phyloP scores from a whole-genome alignment of 2,888 invertebrate species.

The Encarsia formosa region DNA sequence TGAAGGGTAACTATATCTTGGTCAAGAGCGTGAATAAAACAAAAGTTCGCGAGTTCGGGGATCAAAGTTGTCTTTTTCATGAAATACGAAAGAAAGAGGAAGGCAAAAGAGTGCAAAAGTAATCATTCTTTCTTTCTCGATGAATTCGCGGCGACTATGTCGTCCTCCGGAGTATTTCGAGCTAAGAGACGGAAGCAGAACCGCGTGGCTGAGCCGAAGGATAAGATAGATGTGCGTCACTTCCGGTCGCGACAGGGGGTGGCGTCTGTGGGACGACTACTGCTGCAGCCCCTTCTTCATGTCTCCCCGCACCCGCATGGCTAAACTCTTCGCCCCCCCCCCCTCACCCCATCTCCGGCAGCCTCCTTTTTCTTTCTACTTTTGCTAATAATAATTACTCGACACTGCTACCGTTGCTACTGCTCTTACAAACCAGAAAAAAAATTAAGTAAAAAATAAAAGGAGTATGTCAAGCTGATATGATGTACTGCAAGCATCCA shows the following conservation, averaged over 20 bases:
- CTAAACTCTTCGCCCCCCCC: constrained; percentile 22
- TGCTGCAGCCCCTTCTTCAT: constrained; percentile 20
- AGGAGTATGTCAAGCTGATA: no score
- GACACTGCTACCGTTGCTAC: constrained; percentile 24
- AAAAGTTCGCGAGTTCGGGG: no score
- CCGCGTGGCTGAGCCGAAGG: constrained; percentile 42
- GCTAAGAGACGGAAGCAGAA: constrained; percentile 45
- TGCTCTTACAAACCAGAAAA: no score
- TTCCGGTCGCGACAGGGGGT: constrained; percentile 51
- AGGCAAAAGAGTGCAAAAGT: no score
- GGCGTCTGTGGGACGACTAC: constrained; percentile 48
- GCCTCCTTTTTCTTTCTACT: constrained; percentile 28
- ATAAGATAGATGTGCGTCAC: constrained; percentile 51
- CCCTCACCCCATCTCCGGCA: constrained; percentile 25
- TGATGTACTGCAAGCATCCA: no score
- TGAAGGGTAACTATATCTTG: no score
- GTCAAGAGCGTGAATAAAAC: no score
- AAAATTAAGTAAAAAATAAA: no score
- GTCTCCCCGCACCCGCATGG: not conserved
- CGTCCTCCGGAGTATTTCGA: constrained; percentile 20
- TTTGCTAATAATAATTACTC: constrained; percentile 46
- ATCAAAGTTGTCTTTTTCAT: no score
- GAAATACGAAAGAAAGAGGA: no score
- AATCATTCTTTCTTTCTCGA: constrained; percentile 4
- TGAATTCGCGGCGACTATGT: not conserved